Conservation (phyloP, 2,888 invertebrate genomes). For the Trileptium ribeirensis region DNA sequence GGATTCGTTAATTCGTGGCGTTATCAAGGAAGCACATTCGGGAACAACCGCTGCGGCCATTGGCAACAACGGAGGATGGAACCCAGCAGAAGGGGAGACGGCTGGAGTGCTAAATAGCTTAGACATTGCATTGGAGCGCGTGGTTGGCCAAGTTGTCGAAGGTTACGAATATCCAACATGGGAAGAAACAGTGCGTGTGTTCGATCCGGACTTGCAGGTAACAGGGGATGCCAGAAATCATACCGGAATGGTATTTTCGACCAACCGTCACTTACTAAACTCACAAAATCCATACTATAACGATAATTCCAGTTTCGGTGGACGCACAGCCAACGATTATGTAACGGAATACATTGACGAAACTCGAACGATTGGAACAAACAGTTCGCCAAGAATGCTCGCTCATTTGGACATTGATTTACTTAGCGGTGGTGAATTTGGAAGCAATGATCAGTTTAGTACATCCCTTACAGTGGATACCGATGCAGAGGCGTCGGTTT, state of each 20-base stretch:
- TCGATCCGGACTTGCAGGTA: background rate
- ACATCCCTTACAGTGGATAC: too few relatives aligned
- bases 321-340: too few relatives aligned
- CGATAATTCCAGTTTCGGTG: too few relatives aligned
- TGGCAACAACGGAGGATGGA: too few relatives aligned
- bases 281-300: too few relatives aligned
- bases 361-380: background rate
- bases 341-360: background rate
- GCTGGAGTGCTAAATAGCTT: background rate
- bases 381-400: background rate
- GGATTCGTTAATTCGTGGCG: background rate
- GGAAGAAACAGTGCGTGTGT: background rate
- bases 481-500: too few relatives aligned
- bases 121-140: background rate
- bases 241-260: background rate
- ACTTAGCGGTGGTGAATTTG: background rate
- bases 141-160: background rate
- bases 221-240: background rate
- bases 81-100: background rate
- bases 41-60: too few relatives aligned
- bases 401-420: background rate
- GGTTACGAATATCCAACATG: background rate
- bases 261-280: too few relatives aligned
- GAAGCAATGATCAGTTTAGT: too few relatives aligned
- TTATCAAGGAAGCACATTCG: background rate